Conservation (phyloP, 1,140 invertebrate species). For the Apolygus lucorum region DNA sequence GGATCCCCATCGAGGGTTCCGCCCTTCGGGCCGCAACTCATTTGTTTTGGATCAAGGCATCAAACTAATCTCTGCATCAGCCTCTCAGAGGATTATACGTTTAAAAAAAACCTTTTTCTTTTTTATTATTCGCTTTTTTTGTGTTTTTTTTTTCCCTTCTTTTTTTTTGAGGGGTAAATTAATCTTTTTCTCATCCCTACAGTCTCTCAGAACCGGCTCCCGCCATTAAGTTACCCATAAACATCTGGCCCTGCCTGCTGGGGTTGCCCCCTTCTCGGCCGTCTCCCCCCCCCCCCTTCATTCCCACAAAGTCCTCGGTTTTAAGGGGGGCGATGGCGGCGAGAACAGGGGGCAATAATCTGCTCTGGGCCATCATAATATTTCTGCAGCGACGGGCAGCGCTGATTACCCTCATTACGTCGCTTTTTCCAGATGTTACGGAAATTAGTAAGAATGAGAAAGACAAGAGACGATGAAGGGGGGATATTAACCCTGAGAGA, state of each 20-base stretch:
- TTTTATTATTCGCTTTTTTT: too few relatives aligned
- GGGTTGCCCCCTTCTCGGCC: too few relatives aligned
- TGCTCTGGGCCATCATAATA: background rate
- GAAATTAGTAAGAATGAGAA: too few relatives aligned
- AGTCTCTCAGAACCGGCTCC: background rate
- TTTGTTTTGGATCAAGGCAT: background rate
- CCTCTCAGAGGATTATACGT: background rate
- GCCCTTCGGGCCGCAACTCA: too few relatives aligned
- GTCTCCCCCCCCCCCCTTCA: background rate
- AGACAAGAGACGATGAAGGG: too few relatives aligned
- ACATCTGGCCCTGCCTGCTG: background rate
- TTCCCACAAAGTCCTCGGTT: background rate
- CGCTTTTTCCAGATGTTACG: constrained; percentile 8
- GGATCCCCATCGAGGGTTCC: too few relatives aligned
- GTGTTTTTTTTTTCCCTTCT: too few relatives aligned
- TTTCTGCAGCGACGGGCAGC: background rate
- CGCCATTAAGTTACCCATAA: background rate
- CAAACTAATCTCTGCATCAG: background rate
- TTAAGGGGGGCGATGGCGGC: too few relatives aligned
- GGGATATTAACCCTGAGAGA: too few relatives aligned
- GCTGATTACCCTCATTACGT: constrained; percentile 12
- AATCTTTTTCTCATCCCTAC: background rate
- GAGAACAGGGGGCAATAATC: too few relatives aligned
- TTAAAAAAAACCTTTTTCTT: too few relatives aligned
- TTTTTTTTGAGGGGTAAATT: background rate